Base-by-base conservation (phyloP, 2,113 vertebrate species). In the Trichechus manatus region DNA sequence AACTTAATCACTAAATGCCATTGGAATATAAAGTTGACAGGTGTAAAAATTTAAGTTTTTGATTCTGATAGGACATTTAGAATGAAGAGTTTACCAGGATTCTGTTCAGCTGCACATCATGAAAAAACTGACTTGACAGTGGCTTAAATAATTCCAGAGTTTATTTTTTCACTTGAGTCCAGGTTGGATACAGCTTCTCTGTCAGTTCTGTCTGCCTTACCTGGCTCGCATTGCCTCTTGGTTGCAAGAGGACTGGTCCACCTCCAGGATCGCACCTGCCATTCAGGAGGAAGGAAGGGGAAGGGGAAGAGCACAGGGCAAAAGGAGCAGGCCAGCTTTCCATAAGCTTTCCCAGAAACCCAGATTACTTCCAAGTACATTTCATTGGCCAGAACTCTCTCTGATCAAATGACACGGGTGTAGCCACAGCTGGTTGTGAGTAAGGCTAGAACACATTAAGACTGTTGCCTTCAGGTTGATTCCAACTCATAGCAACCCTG, bases 1-100 rank as follows among this genome's bases (percentile, higher is more conserved):
- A 82, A 92, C 92, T 93, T 94, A 83, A 92, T 95, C 89, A 75
- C 61, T 78, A 39, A 91, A 86, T 79, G 17, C 68, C 39, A 59
- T 33, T 83, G 50, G 27, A 77, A 68, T 23, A n/a, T 86, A 94
- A 79, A 96, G 70, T 56, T 56, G 23, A 87, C 61, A 79, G 9
- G 36, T 86, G 29, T 68, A 59, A 90, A 95, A 74, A 42, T 44
- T 31, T 90, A 87, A 91, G 20, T 1, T 92, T 84, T 94, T 42
- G 29, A 33, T 90, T 83, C 36, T 72, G 53, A 66, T 74, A 14
- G n/a, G 89, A 44, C 47, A 74, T 85, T 85, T 66, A 72, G 81
- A 93, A 68, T 95, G 68, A 91, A 44, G 83, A 31, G 47, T 42
- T 94, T 80, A 80, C 66, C 72, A 82, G 63, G 66, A 90, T 88